Evolutionary conservation across 2,113 vertebrate species (phyloP).

Genomic region (Falcunculus frontatus): DNA sequence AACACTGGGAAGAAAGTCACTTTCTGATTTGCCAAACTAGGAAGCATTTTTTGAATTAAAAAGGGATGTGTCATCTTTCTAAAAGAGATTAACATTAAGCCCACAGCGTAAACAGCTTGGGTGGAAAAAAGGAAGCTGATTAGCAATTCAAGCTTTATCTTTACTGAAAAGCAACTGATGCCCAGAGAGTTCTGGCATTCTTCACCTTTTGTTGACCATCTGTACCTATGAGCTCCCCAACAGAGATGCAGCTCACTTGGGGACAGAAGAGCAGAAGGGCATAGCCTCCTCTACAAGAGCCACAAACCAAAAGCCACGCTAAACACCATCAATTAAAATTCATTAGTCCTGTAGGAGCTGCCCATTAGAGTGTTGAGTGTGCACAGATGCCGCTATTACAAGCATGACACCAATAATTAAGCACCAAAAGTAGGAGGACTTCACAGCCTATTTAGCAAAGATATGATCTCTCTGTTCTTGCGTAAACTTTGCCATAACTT

Average conservation of each 20-base stretch:
- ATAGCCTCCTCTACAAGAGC: slow-evolving; percentile 65
- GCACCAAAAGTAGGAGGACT: slow-evolving; percentile 71
- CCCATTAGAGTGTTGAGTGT: slow-evolving; percentile 73
- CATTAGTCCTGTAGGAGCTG: slow-evolving; percentile 82
- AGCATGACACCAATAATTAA: slow-evolving; percentile 77
- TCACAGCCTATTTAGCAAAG: slow-evolving; percentile 75
- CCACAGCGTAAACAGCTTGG: slow-evolving; percentile 68
- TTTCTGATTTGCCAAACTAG: slow-evolving; percentile 49
- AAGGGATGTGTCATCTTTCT: slow-evolving; percentile 54
- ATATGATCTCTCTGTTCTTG: slow-evolving; percentile 55
- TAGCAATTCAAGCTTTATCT: slow-evolving; percentile 77
- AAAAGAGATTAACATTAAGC: slow-evolving; percentile 67
- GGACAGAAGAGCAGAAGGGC: slow-evolving; percentile 73
- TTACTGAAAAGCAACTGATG: slow-evolving; percentile 71
- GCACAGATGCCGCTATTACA: slow-evolving; percentile 77
- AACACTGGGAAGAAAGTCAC: neutral
- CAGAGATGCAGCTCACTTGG: slow-evolving; percentile 66
- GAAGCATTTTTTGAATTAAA: slow-evolving; percentile 73
- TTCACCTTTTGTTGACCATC: slow-evolving; percentile 88
- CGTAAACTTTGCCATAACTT: slow-evolving; percentile 68
- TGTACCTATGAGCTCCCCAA: slow-evolving; percentile 75
- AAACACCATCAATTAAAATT: slow-evolving; percentile 83
- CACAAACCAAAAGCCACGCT: slow-evolving; percentile 74
- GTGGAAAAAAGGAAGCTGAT: slow-evolving; percentile 76
- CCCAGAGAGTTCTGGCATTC: slow-evolving; percentile 61